These are phyloP conservation scores for Geotrupes spiniger DNA, from an alignment of 2,888 invertebrate species.

Conservation along the genomic window DNA sequence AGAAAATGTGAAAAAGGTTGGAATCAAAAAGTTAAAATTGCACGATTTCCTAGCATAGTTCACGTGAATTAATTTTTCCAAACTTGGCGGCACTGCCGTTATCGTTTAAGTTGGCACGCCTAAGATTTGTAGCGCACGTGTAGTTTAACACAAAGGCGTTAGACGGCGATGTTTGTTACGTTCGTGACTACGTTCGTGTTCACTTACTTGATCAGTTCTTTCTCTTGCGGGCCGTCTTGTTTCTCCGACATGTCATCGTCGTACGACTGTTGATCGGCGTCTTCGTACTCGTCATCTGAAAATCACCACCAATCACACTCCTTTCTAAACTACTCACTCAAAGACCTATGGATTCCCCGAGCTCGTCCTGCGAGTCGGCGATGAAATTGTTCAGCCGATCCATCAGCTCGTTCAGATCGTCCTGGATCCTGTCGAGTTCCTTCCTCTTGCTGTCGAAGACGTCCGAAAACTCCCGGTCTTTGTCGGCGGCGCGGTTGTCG, in stretches of 20 bases:
- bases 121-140: too few relatives aligned
- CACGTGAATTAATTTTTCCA: too few relatives aligned
- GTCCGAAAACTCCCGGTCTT: slow-evolving; percentile 8
- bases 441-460: slow-evolving; percentile 14
- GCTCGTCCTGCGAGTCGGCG: slow-evolving; percentile 17
- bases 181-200: too few relatives aligned
- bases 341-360: not conserved
- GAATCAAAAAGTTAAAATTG: too few relatives aligned
- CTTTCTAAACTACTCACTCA: too few relatives aligned
- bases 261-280: slow-evolving; percentile 1
- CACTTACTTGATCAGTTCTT: slow-evolving; percentile 20
- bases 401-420: slow-evolving; percentile 27
- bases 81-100: too few relatives aligned
- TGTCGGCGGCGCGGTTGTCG: not conserved
- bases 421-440: slow-evolving; percentile 25
- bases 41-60: too few relatives aligned
- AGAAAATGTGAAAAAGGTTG: too few relatives aligned
- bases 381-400: slow-evolving; percentile 23
- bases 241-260: slow-evolving; percentile 21
- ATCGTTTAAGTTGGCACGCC: too few relatives aligned
- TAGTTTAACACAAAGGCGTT: too few relatives aligned
- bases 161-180: too few relatives aligned
- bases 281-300: not conserved
- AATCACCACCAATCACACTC: not conserved
- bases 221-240: slow-evolving; percentile 28